Evolutionary conservation across 2,888 invertebrate species (phyloP).

Genomic region (Cryptus viduatorius): DNA sequence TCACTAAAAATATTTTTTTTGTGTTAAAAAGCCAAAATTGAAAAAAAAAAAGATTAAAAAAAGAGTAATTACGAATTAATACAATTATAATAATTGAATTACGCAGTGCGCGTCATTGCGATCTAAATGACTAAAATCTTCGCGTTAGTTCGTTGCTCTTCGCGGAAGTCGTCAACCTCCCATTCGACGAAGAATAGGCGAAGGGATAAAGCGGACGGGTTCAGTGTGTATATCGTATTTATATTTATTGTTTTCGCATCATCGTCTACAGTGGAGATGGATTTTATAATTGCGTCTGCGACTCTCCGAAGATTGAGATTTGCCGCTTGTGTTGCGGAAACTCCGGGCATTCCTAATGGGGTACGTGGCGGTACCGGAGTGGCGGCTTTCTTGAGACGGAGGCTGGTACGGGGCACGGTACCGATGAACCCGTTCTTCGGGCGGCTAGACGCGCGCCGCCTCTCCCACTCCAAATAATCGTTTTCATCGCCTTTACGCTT

Average conservation of each 20-base stretch:
- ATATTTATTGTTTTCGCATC: conserved; percentile 14
- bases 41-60: not conserved
- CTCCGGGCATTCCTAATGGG: conserved; percentile 60
- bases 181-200: not conserved
- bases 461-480: not conserved
- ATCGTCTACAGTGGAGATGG: not conserved
- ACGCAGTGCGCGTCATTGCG: too few relatives aligned
- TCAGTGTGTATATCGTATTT: conserved; percentile 11
- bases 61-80: too few relatives aligned
- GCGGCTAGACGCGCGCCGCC: conserved; percentile 47
- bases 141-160: not conserved
- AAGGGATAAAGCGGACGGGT: not conserved
- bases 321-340: conserved; percentile 60
- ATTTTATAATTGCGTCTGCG: conserved; percentile 47
- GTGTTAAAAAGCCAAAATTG: not conserved
- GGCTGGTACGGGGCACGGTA: conserved; percentile 60
- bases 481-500: not conserved
- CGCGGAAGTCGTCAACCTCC: conserved; percentile 7
- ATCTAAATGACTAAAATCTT: not conserved
- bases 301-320: conserved; percentile 44
- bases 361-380: conserved; percentile 67
- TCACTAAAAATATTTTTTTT: not conserved
- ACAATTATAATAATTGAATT: too few relatives aligned
- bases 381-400: conserved; percentile 57
- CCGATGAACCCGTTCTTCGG: conserved; percentile 64